Base-by-base conservation (phyloP, 2,113 vertebrate genomes). In the Maccullochella peelii region DNA sequence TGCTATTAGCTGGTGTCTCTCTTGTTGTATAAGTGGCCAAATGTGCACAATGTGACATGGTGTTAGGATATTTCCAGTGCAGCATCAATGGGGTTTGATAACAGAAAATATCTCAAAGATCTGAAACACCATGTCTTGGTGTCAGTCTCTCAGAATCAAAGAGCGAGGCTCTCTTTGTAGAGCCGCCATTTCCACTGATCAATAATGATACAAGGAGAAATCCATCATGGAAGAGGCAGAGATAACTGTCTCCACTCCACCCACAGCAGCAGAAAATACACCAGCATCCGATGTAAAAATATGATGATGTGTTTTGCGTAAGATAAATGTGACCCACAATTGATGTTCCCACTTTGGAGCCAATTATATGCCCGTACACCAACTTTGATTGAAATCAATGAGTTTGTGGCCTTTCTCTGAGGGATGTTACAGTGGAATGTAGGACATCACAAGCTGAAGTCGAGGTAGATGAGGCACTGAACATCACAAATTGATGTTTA, bases 101-200 rank as follows among this genome's bases (percentile, higher is more conserved):
- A 52, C 42, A 73, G 44, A 66, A 77, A 73, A 74, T 18, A 21
- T 62, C 40, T 73, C 27, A 18, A 11, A 74, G 57, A 73, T 84
- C 52, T 75, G 10, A 79, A 86, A 63, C 50, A 30, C 30, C 59
- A 14, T 38, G 8, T 77, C 44, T 42, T 12, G 3, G 47, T 82
- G 73, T 78, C 72, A 61, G 16, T 44, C 36, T 73, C 52, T 67
- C 42, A 23, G 20, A 80, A 74, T 90, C 82, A 90, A 75, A 86
- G 79, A 79, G 78, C 10, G 7, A 30, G 14, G 72, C 25, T 74
- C 66, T 70, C 74, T 86, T 74, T 86, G 77, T 74, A 27, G 52
- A 40, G 73, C 58, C 6, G 6, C 73, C 67, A 79, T 86, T 84
- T 82, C 23, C 73, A 7, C 80, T 65, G 66, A 87, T 84, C 78